Evolutionary conservation across 2,888 invertebrate genomes (phyloP), one percentile per base, ranked within the genome.

Genomic region (Lasius fuliginosus): DNA sequence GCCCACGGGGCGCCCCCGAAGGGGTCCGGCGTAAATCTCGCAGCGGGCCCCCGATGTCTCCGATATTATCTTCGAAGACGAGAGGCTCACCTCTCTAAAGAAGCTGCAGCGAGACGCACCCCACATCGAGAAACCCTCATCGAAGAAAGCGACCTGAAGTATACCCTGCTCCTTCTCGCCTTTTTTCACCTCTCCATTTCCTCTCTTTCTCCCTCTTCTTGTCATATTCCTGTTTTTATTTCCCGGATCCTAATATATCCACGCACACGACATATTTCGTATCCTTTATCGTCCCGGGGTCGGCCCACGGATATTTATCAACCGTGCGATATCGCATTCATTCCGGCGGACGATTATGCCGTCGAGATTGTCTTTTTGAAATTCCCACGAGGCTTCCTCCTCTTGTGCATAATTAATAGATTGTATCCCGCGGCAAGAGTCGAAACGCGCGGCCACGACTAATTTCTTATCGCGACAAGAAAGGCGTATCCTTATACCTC

Each of bases 11-110:
- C 89, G 86, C 90, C 92, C 92, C 91, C 87, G 84, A 85, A 90
- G 89, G 89, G 90, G 85, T 89, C 87, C 86, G 83, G 89, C 92
- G 92, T 93, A 93, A 93, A 93, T 93, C 93, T 93, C 93, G 84
- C 93, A 93, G 93, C 93, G 89, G 93, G 93, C 85, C 90, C 85
- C 88, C 89, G 83, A 88, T 91, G 92, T 93, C 90, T 90, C 90
- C 91, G 93, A 92, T 92, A 91, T 93, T 89, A 92, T 93, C 91
- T 92, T 82, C 83, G 76, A 79, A 74, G 85, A 88, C 90, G 85
- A 85, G 85, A 85, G 77, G 42, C 46, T 86, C 87, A 90, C 85
- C 83, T 88, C 83, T 88, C 85, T 88, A 86, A 90, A 89, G 90
- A 84, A 90, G 90, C 89, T 84, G 67, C 87, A 79, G 87, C 79